Conservation (phyloP, 2,888 invertebrate species). For the Agrochola lychnidis region DNA sequence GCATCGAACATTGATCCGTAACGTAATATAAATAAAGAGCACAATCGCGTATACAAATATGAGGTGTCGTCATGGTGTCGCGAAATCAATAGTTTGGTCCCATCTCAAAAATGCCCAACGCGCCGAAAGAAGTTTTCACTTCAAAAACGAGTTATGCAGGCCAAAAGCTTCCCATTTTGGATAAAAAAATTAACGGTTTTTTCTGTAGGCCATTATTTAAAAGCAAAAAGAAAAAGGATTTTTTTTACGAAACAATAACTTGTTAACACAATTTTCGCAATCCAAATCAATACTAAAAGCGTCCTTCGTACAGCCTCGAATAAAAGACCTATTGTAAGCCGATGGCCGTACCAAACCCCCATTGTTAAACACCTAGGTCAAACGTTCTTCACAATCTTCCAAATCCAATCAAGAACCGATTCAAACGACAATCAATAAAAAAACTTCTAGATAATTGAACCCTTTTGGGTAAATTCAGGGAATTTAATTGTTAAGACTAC, state of each 20-base stretch:
- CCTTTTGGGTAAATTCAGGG: background rate
- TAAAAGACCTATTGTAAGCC: conserved; percentile 6
- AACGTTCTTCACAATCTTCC: background rate
- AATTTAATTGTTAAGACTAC: too few relatives aligned
- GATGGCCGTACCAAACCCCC: conserved; percentile 21
- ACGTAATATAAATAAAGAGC: too few relatives aligned
- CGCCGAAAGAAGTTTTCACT: too few relatives aligned
- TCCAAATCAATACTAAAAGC: background rate
- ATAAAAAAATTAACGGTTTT: too few relatives aligned
- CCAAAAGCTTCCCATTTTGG: too few relatives aligned
- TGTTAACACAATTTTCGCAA: conserved; percentile 1
- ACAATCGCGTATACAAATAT: too few relatives aligned
- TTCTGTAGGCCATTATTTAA: too few relatives aligned
- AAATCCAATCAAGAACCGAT: conserved; percentile 14
- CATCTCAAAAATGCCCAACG: too few relatives aligned
- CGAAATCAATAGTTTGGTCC: too few relatives aligned
- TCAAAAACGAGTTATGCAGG: too few relatives aligned
- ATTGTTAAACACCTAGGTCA: conserved; percentile 29
- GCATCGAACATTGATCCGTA: too few relatives aligned
- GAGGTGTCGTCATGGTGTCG: too few relatives aligned
- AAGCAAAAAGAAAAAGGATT: background rate
- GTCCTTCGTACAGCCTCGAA: background rate
- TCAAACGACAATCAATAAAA: conserved; percentile 1
- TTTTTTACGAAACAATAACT: background rate
- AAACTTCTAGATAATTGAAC: background rate